Percentiles rank a stretch among this genome's conserved stretches.
phyloP scores from a whole-genome alignment of 1,140 invertebrate species.

The Heliothis virescens region DNA sequence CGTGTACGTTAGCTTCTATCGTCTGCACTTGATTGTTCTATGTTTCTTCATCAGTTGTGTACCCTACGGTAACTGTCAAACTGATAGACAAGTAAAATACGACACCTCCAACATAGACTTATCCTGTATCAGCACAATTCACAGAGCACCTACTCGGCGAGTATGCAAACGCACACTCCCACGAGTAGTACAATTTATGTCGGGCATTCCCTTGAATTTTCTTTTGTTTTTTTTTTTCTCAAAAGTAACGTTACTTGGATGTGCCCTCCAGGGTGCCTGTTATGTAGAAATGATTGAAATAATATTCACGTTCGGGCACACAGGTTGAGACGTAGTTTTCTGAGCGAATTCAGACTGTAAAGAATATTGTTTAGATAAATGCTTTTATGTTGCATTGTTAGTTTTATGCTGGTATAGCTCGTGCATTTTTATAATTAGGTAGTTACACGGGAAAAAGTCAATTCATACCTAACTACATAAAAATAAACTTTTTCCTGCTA shows the following conservation, averaged over 20 bases:
- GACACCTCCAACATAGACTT: no score
- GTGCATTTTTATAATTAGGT: no score
- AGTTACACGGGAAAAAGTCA: no score
- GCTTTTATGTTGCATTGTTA: no score
- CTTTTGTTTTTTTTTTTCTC: conserved; percentile 76
- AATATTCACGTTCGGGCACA: conserved; percentile 23
- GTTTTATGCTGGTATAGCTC: no score
- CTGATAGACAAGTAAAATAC: no score
- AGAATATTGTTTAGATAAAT: background rate
- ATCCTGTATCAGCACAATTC: background rate
- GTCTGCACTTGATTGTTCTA: no score
- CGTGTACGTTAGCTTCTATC: no score
- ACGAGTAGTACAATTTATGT: conserved; percentile 80
- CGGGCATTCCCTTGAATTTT: conserved; percentile 78
- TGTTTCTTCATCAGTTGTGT: no score
- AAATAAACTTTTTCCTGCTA: no score
- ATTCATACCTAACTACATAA: no score
- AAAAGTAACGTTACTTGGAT: conserved; percentile 63
- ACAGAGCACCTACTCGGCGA: conserved; percentile 65
- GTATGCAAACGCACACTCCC: conserved; percentile 79
- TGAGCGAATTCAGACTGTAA: background rate
- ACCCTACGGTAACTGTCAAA: no score
- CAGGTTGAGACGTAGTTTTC: background rate
- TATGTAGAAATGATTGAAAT: conserved; percentile 43
- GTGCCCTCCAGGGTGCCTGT: conserved; percentile 51